These are phyloP conservation scores for Nymphalis urticae DNA, from an alignment of 2,888 invertebrate genomes.

Conservation along the genomic window DNA sequence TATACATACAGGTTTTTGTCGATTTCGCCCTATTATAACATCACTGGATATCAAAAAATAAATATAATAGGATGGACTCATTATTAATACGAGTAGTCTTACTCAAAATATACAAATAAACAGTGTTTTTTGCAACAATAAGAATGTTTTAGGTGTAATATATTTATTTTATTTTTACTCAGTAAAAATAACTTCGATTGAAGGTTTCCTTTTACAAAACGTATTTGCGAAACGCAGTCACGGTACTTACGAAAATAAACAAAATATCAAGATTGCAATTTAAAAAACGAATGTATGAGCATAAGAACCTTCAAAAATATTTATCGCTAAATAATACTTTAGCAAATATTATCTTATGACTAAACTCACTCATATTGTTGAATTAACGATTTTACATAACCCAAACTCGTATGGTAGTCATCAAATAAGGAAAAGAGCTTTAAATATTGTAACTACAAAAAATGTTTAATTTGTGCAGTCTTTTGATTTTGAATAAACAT, in stretches of 20 bases:
- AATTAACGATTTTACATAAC: slow-evolving; percentile 24
- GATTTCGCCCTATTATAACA: too few species aligned
- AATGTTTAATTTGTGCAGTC: neutral
- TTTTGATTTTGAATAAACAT: too few species aligned
- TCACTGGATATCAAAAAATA: too few species aligned
- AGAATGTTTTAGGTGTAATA: neutral
- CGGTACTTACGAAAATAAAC: slow-evolving; percentile 5
- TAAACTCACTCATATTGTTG: slow-evolving; percentile 29
- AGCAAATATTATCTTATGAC: slow-evolving; percentile 13
- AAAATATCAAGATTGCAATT: neutral
- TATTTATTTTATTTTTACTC: too few species aligned
- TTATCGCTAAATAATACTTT: neutral
- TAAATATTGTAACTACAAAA: neutral
- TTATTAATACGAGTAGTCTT: too few species aligned
- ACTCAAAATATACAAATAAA: too few species aligned
- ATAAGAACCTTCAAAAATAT: slow-evolving; percentile 11
- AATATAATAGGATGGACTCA: too few species aligned
- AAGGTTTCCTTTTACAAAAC: too few species aligned
- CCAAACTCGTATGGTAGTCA: slow-evolving; percentile 13
- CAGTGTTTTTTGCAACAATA: too few species aligned
- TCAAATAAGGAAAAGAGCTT: slow-evolving; percentile 30
- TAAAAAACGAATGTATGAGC: slow-evolving; percentile 6
- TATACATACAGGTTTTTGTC: too few species aligned
- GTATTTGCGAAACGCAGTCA: too few species aligned
- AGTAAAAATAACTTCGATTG: too few species aligned